phyloP scores from a whole-genome alignment of 2,797 vertebrate genomes.

The Cuniculus paca region DNA sequence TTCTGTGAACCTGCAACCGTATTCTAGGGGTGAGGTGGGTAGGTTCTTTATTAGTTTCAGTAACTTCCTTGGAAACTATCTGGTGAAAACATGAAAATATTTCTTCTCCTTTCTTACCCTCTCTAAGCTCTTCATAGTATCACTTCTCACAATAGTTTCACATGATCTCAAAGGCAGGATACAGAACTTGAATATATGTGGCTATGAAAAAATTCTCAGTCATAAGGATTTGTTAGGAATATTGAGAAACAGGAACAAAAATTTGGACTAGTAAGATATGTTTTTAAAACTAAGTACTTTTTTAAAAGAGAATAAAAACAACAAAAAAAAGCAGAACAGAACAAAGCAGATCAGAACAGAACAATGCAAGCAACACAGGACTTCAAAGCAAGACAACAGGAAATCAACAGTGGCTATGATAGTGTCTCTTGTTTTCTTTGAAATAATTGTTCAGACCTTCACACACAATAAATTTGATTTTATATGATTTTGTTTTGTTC shows the following conservation, averaged over 20 bases:
- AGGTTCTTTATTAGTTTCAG: not conserved
- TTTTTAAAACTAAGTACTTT: not conserved
- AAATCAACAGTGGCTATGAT: too few relatives aligned
- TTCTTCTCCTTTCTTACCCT: not conserved
- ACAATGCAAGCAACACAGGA: too few relatives aligned
- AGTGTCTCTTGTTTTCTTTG: too few relatives aligned
- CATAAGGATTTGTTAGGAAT: not conserved
- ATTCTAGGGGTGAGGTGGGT: not conserved
- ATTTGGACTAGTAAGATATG: not conserved
- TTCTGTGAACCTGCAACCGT: not conserved
- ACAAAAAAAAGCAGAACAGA: too few relatives aligned
- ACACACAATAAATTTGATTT: too few relatives aligned
- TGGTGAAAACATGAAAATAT: not conserved
- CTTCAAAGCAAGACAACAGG: too few relatives aligned
- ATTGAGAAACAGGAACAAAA: not conserved
- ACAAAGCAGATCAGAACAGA: too few relatives aligned
- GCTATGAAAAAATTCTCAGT: not conserved
- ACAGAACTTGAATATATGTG: not conserved
- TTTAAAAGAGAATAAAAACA: too few relatives aligned
- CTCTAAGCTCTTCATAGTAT: not conserved
- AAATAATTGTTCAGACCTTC: too few relatives aligned
- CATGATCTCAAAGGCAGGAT: not conserved
- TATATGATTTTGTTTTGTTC: too few relatives aligned
- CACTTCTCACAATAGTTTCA: not conserved
- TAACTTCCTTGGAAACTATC: not conserved